These are phyloP conservation scores for Noctua fimbriata DNA, from an alignment of 2,888 invertebrate species.

Conservation along the genomic window DNA sequence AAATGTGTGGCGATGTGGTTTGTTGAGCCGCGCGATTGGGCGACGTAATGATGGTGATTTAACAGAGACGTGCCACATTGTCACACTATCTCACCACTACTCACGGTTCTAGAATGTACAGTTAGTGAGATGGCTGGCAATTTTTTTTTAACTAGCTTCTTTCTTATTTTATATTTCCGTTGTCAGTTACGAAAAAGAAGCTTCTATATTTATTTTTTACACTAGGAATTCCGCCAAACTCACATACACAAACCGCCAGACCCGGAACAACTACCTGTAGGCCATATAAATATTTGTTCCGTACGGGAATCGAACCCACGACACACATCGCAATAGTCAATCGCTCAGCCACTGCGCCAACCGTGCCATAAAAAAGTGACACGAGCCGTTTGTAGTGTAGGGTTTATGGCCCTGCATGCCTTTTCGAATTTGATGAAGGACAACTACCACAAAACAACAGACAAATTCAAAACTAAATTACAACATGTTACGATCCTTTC, in stretches of 20 bases:
- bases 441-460: background rate
- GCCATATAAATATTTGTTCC: background rate
- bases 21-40: conserved; percentile 75
- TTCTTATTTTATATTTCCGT: background rate
- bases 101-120: conserved; percentile 31
- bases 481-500: too few relatives aligned
- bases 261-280: background rate
- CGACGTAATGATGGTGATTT: conserved; percentile 79
- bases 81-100: conserved; percentile 65
- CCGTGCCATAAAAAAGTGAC: background rate
- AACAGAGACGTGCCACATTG: conserved; percentile 74
- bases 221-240: background rate
- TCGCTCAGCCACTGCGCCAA: background rate
- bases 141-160: background rate
- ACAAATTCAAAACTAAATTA: too few relatives aligned
- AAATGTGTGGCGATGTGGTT: conserved; percentile 71
- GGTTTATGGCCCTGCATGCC: background rate
- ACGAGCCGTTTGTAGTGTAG: background rate
- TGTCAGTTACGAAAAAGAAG: background rate
- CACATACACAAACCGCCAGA: background rate
- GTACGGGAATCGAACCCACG: background rate
- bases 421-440: background rate
- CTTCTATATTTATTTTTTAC: background rate
- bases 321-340: background rate
- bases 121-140: background rate